Evolutionary conservation across 2,113 vertebrate genomes (phyloP), one percentile per base, ranked within the genome.

Genomic region (Laterallus jamaicensis): DNA sequence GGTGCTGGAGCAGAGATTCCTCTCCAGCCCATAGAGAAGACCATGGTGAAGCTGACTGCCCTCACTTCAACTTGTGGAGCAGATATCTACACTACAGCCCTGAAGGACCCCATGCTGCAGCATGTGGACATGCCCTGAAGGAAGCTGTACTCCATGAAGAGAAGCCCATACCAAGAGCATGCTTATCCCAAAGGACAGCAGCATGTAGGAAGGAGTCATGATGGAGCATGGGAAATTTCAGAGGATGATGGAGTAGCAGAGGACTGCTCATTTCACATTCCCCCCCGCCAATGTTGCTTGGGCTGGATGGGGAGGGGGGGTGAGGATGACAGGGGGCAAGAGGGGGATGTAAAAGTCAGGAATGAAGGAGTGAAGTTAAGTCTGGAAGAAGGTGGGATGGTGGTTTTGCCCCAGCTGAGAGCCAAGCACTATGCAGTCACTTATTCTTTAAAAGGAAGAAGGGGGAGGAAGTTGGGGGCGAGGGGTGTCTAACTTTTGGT

Each of bases 251-350:
- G 14, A 76, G 7, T 39, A 10, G 10, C 19, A 63, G 71, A 63
- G 28, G 7, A 58, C 32, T 35, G 2, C 4, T 26, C 3, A 44
- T 58, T 73, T 47, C 17, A 40, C 12, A 62, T 28, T 3, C 12
- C 3, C 6, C 4, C 3, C 7, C 4, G 14, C n/a, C 35, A 35
- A 17, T 0, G 0, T 10, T 12, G 1, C 25, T 62, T 56, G 22
- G 37, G 7, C 4, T 19, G 31, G 15, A 47, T 49, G 20, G 6
- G 9, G 5, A 5, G 11, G 9, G n/a, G n/a, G 22, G 50, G 50
- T 52, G 11, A 17, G 44, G 44, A 47, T 18, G 44, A 47, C 44
- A 47, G 16, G 7, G 5, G n/a, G 5, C 11, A 5, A 7, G 9
- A 10, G 9, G 8, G 5, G 47, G 20, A 9, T 10, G 12, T 32